Conservation (phyloP, 2,113 vertebrate genomes). For the Silurus asotus region DNA sequence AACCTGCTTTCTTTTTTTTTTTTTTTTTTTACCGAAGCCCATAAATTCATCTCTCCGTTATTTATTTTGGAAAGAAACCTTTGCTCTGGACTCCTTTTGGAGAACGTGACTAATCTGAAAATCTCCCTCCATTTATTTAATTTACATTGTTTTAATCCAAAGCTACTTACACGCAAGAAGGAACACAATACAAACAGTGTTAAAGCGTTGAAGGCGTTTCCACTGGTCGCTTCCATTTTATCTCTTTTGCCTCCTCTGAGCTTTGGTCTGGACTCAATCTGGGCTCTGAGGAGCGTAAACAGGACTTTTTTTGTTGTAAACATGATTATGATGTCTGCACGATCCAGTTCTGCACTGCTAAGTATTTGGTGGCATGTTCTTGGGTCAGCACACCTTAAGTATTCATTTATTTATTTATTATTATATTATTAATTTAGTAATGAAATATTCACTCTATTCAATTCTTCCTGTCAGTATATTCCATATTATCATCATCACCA, state of each 20-base stretch:
- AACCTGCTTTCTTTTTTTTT: background rate
- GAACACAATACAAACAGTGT: constrained; percentile 22
- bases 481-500: background rate
- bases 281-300: constrained; percentile 2
- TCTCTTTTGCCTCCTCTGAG: constrained; percentile 12
- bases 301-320: constrained; percentile 13
- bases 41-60: constrained; percentile 4
- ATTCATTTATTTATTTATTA: background rate
- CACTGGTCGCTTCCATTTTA: background rate
- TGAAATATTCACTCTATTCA: background rate
- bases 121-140: constrained; percentile 1
- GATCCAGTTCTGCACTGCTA: background rate
- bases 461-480: background rate
- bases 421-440: no score
- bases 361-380: background rate
- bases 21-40: background rate
- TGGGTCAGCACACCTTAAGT: background rate
- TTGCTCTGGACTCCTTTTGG: constrained; percentile 11
- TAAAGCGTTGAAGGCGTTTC: background rate
- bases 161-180: constrained; percentile 5
- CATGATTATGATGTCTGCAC: constrained; percentile 14
- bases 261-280: constrained; percentile 14
- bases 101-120: constrained; percentile 7
- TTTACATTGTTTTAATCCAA: constrained; percentile 21
- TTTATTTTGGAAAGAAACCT: background rate